Conservation (phyloP, 2,888 invertebrate genomes). For the Apotomis turbidana region DNA sequence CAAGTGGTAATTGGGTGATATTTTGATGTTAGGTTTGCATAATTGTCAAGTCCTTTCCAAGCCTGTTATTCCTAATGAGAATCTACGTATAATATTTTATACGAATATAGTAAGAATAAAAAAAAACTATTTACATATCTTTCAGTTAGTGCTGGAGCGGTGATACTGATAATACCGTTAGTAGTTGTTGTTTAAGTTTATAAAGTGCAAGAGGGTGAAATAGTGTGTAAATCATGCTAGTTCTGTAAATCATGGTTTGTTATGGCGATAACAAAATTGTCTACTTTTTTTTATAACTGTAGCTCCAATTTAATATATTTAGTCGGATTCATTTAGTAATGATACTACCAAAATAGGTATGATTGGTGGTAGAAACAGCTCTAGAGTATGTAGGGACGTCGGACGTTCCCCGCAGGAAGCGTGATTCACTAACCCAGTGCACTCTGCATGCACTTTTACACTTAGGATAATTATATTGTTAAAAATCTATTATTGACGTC, state of each 20-base stretch:
- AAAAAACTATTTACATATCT: background rate
- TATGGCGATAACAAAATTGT: no score
- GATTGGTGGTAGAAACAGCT: conserved; percentile 18
- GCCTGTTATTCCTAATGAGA: background rate
- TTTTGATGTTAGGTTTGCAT: conserved; percentile 1
- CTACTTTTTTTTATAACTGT: no score
- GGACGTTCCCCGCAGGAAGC: conserved; percentile 28
- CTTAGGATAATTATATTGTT: background rate
- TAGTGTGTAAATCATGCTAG: no score
- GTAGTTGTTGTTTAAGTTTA: no score
- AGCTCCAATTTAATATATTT: no score
- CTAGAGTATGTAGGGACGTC: conserved; percentile 3
- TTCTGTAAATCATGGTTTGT: no score
- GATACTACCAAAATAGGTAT: background rate
- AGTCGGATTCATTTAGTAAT: no score
- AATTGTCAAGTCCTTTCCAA: background rate
- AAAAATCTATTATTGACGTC: no score
- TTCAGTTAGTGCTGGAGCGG: no score
- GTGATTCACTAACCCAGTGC: conserved; percentile 31
- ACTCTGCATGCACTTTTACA: background rate
- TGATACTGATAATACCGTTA: no score
- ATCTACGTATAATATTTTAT: background rate
- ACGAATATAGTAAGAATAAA: background rate
- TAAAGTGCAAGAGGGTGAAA: no score
- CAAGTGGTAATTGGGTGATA: conserved; percentile 18